Evolutionary conservation across 2,113 vertebrate species (phyloP), one percentile per base, ranked within the genome.

Genomic region (Shinisaurus crocodilurus): DNA sequence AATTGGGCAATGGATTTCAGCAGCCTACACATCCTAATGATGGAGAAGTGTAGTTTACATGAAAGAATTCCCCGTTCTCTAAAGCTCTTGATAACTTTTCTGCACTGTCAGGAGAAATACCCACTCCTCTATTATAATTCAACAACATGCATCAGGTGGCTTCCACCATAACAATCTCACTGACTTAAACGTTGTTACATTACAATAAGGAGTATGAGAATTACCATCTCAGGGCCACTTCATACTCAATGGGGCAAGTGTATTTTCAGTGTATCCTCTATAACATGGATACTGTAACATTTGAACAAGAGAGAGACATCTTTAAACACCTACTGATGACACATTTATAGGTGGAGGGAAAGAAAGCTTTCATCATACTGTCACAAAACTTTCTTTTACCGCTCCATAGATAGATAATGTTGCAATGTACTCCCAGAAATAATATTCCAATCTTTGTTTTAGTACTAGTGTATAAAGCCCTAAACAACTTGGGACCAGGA

Each of bases 11-110:
- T 63, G 43, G 82, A 81, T 50, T 45, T 85, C 37, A 72, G 63
- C 37, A 72, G 63, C 25, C n/a, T 82, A 54, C 8, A 12, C 0
- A 0, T 3, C n/a, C 16, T 3, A 25, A 1, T 29, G 43, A 75
- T 45, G 13, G 40, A 16, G 23, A n/a, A 88, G 20, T 76, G 6
- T 0, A 8, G 67, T 92, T 82, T 72, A 18, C 1, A 7, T 2
- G 45, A 34, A 79, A 88, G 15, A 76, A 50, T 82, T 34, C 63
- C 4, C 18, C 45, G 25, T 0, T 84, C 9, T 37, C 2, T 87
- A 65, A 32, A 75, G 54, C 50, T 45, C 65, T 81, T 81, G 29
- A 37, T 34, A 57, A 34, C 65, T 86, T 74, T 82, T 6, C 2
- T 37, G 18, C 13, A 43, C 10, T 15, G 37, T 9, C 29, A 4